Conservation (phyloP, 92 coral and sea anemone genomes). For the Phenganax subtilis region DNA sequence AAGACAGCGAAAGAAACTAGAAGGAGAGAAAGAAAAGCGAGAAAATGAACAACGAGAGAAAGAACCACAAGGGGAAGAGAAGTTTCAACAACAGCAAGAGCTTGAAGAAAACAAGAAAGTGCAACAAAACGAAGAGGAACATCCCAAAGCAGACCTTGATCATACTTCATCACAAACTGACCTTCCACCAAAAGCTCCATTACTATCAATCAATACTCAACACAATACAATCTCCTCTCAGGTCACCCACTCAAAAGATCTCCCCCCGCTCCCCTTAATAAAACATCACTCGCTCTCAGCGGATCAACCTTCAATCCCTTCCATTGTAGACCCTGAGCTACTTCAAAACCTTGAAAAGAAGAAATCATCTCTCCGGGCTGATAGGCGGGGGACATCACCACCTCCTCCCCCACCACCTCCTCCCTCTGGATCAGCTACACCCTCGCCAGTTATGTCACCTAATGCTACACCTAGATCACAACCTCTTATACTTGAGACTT, state of each 20-base stretch:
- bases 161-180: not conserved
- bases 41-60: not conserved
- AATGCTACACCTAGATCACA: not conserved
- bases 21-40: not conserved
- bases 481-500: no score
- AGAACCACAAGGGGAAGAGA: not conserved
- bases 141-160: not conserved
- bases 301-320: not conserved
- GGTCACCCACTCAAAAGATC: not conserved
- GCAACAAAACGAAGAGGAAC: not conserved
- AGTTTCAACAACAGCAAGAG: slow-evolving; percentile 1
- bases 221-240: slow-evolving; percentile 26
- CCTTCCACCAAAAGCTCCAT: not conserved
- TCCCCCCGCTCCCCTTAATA: slow-evolving; percentile 22
- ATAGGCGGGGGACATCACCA: slow-evolving; percentile 33
- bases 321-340: not conserved
- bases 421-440: not conserved
- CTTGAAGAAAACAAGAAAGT: slow-evolving; percentile 2
- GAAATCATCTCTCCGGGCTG: slow-evolving; percentile 19
- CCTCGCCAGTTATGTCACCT: slow-evolving; percentile 6
- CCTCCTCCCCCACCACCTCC: slow-evolving; percentile 41
- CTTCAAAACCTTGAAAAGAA: slow-evolving; percentile 28
- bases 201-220: slow-evolving; percentile 21
- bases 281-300: slow-evolving; percentile 38
- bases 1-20: slow-evolving; percentile 1